Base-by-base conservation (phyloP, 2,113 vertebrate genomes). In the Coracopsis vasa region DNA sequence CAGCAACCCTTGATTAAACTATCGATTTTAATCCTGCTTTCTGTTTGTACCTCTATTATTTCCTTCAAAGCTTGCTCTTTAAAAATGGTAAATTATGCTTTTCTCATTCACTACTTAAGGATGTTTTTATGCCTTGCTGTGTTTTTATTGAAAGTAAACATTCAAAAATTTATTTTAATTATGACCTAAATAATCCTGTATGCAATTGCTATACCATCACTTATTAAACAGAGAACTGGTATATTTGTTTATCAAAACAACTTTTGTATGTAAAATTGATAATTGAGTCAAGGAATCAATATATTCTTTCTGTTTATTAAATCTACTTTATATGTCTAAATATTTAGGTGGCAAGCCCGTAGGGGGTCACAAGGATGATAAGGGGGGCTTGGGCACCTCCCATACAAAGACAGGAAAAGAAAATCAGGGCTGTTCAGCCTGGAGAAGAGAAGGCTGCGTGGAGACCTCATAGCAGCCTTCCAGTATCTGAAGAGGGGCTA, bases 11-110 rank as follows among this genome's bases (percentile, higher is more conserved):
- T 91, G 89, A 95, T 92, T 94, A 83, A 94, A 77, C 72, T 91
- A 81, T 84, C 84, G 90, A 95, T 86, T 96, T 47, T 73, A 92
- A 84, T 84, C 33, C 41, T 92, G 37, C 28, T 89, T 91, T 91
- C 67, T 6, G 2, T 58, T 78, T 86, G 79, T 66, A 45, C 73
- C 21, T 89, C 45, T 56, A 12, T 95, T 88, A 81, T 86, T 86
- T 92, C 37, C n/a, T 73, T 88, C 31, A 80, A 86, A 84, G 41
- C 28, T 80, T 86, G 28, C 37, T 73, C 21, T 60, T 94, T 71
- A 44, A 65, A 90, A 73, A 74, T 80, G 31, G 41, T 73, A 73
- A 88, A 80, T 89, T 62, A 51, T 58, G n/a, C 27, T 66, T 89
- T 88, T 89, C 54, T 77, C 80, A 51, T 70, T 92, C 18, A 78